Percentiles rank a stretch among this genome's conserved stretches.
phyloP scores from a whole-genome alignment of 2,113 vertebrate species.

The Corythornis cristatus region DNA sequence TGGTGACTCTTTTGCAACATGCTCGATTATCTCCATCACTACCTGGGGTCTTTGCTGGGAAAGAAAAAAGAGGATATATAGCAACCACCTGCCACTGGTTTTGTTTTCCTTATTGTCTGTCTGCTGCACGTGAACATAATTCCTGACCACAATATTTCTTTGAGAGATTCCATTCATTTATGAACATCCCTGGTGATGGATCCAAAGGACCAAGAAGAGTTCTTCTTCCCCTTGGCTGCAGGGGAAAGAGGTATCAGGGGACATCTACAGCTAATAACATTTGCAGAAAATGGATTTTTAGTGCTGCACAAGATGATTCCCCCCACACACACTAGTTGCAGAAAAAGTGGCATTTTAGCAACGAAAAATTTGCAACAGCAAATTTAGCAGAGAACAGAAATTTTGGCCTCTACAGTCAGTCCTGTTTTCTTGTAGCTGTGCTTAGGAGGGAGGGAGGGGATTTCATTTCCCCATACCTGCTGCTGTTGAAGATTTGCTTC shows the following conservation, averaged over 20 bases:
- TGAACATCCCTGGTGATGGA: background rate
- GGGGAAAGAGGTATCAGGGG: background rate
- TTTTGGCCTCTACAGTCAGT: background rate
- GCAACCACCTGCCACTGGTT: background rate
- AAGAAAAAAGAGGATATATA: background rate
- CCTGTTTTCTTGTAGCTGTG: background rate
- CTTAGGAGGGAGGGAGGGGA: background rate
- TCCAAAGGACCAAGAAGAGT: background rate
- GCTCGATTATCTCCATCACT: conserved; percentile 4
- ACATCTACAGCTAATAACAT: conserved; percentile 26
- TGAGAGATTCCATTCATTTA: background rate
- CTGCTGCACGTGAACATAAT: background rate
- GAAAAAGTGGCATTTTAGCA: background rate
- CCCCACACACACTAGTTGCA: background rate
- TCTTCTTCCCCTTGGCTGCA: background rate
- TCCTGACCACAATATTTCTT: background rate
- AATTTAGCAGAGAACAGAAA: background rate
- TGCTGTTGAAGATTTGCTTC: background rate
- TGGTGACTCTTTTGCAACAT: conserved; percentile 7
- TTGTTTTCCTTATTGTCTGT: background rate
- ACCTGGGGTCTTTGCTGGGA: background rate
- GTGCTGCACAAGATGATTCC: background rate
- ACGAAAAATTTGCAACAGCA: background rate
- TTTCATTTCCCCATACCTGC: background rate
- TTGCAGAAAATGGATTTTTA: background rate